Conservation (phyloP, 2,113 vertebrate genomes). For the Synodontis membranacea region DNA sequence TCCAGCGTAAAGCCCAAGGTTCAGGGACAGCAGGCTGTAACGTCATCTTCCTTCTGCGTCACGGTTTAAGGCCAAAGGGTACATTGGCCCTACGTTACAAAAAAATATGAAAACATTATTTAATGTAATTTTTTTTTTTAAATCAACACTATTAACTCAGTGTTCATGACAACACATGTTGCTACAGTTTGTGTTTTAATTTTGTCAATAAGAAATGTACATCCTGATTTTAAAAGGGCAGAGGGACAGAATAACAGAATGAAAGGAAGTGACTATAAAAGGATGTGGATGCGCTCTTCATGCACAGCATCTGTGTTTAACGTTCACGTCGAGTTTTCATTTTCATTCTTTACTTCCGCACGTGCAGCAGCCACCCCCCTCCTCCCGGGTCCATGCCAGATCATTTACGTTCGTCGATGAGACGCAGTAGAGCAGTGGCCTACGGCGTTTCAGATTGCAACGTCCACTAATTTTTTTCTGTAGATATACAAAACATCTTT, state of each 20-base stretch:
- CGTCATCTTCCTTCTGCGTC: slow-evolving; percentile 53
- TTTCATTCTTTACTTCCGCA: neutral
- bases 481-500: slow-evolving; percentile 39
- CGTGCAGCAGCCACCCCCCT: neutral
- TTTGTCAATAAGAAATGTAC: slow-evolving; percentile 59
- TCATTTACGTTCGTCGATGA: neutral
- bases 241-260: slow-evolving; percentile 16
- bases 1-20: neutral
- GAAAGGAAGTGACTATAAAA: slow-evolving; percentile 9
- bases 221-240: slow-evolving; percentile 44
- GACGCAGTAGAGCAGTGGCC: slow-evolving; percentile 19
- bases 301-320: slow-evolving; percentile 58
- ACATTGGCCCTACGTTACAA: slow-evolving; percentile 46
- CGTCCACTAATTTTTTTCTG: slow-evolving; percentile 46
- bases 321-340: slow-evolving; percentile 39
- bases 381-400: neutral
- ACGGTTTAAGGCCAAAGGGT: slow-evolving; percentile 67
- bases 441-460: slow-evolving; percentile 41
- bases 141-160: slow-evolving; percentile 30
- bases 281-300: slow-evolving; percentile 45
- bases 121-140: neutral
- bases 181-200: slow-evolving; percentile 44
- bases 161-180: slow-evolving; percentile 34
- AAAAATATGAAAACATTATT: slow-evolving; percentile 20
- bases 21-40: neutral